Base-by-base conservation (phyloP, 2,888 invertebrate genomes). In the Digitonthophagus gazella region DNA sequence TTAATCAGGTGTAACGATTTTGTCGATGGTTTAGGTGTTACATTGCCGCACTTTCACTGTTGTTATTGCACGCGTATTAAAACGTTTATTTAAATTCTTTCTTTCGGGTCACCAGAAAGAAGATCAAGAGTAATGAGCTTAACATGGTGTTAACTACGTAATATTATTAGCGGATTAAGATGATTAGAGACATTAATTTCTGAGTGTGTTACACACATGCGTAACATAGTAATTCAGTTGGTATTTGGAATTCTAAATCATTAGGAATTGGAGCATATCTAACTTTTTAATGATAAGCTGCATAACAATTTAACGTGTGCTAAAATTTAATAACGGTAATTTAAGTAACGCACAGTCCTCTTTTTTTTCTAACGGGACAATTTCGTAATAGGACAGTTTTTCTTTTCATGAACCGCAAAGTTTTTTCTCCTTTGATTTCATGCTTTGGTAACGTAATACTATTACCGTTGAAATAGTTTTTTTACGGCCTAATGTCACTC, bases 1-100 rank as follows among this genome's bases (percentile, higher is more conserved):
- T 61, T 61, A 19, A n/a, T 18, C 19, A 19, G 19, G 16, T 61
- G 61, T 61, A 19, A 61, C 61, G 5, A 8, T 61, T 61, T 44
- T 44, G 28, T 44, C 28, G 28, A 44, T 44, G 28, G 28, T 44
- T 44, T 44, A 5, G 28, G 28, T 44, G 28, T 44, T 44, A 44
- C 28, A 44, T 44, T 44, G 28, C 8, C 28, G 28, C 28, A 44
- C 28, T 44, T 44, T 44, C 28, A 44, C 28, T 11, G 28, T 44
- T 44, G 28, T 44, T 44, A 44, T 44, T 44, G 28, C 28, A 44
- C 28, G 28, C 28, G 28, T 11, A 44, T 44, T 44, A 44, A 44
- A 44, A 11, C 2, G 11, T 44, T 44, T 44, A 8, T 8, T 44
- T 44, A 5, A 44, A 44, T 44, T 44, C 6, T 44, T 44, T 8